Base-by-base conservation (phyloP, 1,140 invertebrate species). In the Tribolium madens region DNA sequence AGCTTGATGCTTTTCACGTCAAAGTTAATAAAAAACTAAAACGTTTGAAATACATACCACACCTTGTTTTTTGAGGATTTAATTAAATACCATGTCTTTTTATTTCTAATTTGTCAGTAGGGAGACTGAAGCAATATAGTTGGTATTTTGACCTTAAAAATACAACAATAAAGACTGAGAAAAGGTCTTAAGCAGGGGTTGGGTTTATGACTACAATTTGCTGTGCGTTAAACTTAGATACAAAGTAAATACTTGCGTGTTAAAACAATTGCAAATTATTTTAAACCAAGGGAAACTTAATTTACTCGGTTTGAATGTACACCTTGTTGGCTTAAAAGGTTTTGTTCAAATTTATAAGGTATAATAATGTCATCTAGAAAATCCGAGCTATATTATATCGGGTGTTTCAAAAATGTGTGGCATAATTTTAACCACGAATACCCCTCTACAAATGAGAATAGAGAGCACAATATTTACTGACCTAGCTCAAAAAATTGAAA, bases 101-200 rank as follows among this genome's bases (percentile, higher is more conserved):
- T 57, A 10, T 57, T 57, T 57, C 21, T 18, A 21, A n/a, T 57
- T 57, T 18, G 18, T 57, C 15, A 26, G 10, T 6, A 17, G 0
- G 3, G 36, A 3, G 36, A 42, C 9, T 26, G 21, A 57, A 26
- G 52, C 18, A 57, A 57, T 57, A 57, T 17, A 14, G 48, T n/a
- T 50, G 36, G 12, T 57, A 57, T 57, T 57, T 57, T n/a, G 1
- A 57, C 10, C 52, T 57, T 57, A 57, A 57, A 57, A 10, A 57
- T 21, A 18, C 52, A 57, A 57, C 52, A 26, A 10, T 57, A 57
- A 57, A 57, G 18, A 9, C 52, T 18, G 18, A 17, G 52, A 10
- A 18, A 57, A 57, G 52, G 52, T 26, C 52, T 57, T 57, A 18
- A 57, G 52, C 52, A 57, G 18, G 52, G 52, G 52, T 57, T 10